Conservation (phyloP, 1,140 invertebrate genomes). For the Diabrotica virgifera region DNA sequence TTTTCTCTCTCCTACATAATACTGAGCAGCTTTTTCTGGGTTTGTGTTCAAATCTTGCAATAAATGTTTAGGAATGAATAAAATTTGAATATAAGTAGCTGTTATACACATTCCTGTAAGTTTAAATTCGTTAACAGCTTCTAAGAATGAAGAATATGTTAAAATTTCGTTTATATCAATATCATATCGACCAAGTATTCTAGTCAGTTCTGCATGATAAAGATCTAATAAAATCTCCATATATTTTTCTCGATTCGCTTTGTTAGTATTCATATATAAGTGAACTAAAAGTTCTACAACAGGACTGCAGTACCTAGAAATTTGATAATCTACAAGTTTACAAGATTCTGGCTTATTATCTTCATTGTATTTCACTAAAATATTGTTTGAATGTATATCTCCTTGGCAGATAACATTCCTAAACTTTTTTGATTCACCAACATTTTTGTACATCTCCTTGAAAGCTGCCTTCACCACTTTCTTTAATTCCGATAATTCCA, state of each 20-base stretch:
- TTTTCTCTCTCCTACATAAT: background rate
- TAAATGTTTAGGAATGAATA: conserved; percentile 3
- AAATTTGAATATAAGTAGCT: conserved; percentile 2
- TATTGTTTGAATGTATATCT: conserved; percentile 63
- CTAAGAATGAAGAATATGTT: background rate
- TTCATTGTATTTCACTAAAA: conserved; percentile 57
- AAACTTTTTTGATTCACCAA: conserved; percentile 50
- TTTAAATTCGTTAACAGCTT: background rate
- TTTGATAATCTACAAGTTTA: conserved; percentile 62
- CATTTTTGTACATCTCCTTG: conserved; percentile 47
- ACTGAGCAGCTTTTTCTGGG: background rate
- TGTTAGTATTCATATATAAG: conserved; percentile 53
- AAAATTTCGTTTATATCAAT: conserved; percentile 15
- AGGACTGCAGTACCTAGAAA: conserved; percentile 55
- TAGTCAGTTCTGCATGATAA: conserved; percentile 18
- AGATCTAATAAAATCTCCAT: conserved; percentile 5
- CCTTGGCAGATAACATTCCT: conserved; percentile 59
- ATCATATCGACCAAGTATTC: conserved; percentile 5
- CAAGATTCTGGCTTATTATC: conserved; percentile 39
- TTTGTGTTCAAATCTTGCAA: background rate
- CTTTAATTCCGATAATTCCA: conserved; percentile 5
- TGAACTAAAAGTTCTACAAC: conserved; percentile 52
- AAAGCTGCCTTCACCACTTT: conserved; percentile 19
- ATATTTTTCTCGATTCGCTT: conserved; percentile 38
- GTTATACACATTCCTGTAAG: background rate